Conservation (phyloP, 1,140 invertebrate genomes). For the Varroa destructor region DNA sequence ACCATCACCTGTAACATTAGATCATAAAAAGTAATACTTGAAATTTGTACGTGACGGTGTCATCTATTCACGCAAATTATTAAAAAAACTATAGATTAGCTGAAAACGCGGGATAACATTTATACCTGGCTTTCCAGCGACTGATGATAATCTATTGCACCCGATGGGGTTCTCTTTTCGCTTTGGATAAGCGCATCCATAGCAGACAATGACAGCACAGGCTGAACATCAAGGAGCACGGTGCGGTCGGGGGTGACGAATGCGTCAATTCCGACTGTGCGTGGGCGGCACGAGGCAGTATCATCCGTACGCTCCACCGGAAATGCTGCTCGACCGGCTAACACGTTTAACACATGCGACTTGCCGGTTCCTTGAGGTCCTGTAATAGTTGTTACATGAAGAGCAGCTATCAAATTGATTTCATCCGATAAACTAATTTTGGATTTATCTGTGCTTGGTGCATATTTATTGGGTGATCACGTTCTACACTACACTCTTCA, state of each 20-base stretch:
- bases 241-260: constrained; percentile 24
- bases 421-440: too few relatives aligned
- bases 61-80: too few relatives aligned
- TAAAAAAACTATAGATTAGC: too few relatives aligned
- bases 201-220: neutral
- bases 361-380: constrained; percentile 2
- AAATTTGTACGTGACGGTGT: too few relatives aligned
- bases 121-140: constrained; percentile 15
- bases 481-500: too few relatives aligned
- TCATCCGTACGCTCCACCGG: constrained; percentile 7
- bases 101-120: too few relatives aligned
- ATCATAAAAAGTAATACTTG: too few relatives aligned
- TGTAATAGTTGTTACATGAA: neutral
- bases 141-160: constrained; percentile 21
- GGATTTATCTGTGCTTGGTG: too few relatives aligned
- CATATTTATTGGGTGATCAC: too few relatives aligned
- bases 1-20: neutral
- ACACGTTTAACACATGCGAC: constrained; percentile 6
- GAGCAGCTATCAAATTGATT: too few relatives aligned
- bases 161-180: constrained; percentile 19
- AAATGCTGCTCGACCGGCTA: constrained; percentile 18
- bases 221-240: constrained; percentile 9
- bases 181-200: constrained; percentile 19
- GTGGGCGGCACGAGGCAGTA: neutral
- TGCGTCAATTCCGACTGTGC: constrained; percentile 11